Evolutionary conservation across 2,113 vertebrate genomes (phyloP), one percentile per base, ranked within the genome.

Genomic region (Python bivittatus): DNA sequence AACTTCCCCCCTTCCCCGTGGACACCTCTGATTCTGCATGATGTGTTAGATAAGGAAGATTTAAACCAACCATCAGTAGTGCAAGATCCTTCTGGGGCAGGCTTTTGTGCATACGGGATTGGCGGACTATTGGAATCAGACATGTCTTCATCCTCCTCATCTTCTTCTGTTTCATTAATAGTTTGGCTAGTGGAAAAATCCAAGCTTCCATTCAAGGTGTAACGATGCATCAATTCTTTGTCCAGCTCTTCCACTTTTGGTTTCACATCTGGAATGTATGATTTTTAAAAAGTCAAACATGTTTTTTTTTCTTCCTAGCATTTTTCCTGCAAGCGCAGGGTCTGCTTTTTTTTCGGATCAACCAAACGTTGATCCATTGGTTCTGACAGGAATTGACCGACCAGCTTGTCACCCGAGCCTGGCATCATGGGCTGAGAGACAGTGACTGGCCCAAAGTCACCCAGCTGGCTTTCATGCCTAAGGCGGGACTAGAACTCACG

Each of bases 71-170:
- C 99, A 91, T 99, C 99, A 94, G 98, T 96, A 93, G 98, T 99
- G 98, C 99, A 99, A 98, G 98, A 99, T 90, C 99, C 99, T 92
- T 99, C 99, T 0, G 99, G 99, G 93, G 98, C 98, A 64, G 98
- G 98, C 91, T 98, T 98, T 96, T 99, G 99, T 23, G 99, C 97
- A 94, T 99, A 99, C 1, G 99, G 99, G 90, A 99, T 98, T 3
- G 99, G 98, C 88, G 99, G 99, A 95, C 99, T 99, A 97, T 97
- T 99, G 94, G 98, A 98, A 97, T 99, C 99, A 6, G 99, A 99
- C 96, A 99, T 98, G 0, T 99, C 99, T 22, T 99, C 99, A 1
- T 99, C 99, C 42, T 99, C 99, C 25, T 99, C 99, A 5, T 98
- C 98, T 92, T 98, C 98, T 94, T 98, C 98, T 96, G 97, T 96